Percentiles rank a stretch among this genome's conserved stretches.
Evolutionary conservation across 2,113 vertebrate species (phyloP).

Genomic region (Nibea coibor): DNA sequence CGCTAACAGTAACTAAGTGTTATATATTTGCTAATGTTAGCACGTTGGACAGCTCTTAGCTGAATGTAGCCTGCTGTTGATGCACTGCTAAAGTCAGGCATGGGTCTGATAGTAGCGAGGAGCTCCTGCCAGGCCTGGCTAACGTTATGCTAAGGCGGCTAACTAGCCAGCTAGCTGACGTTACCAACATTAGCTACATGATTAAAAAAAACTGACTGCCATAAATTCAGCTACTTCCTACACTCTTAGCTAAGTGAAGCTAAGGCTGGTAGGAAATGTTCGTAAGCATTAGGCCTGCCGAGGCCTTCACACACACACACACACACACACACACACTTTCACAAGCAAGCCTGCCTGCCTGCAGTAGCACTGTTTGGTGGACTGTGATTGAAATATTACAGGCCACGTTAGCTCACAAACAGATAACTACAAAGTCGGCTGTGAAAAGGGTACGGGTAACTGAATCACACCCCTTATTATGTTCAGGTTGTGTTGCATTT

Average conservation of each 20-base stretch:
- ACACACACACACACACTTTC: background rate
- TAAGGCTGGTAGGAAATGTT: background rate
- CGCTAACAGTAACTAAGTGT: background rate
- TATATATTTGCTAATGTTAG: background rate
- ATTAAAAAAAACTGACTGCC: background rate
- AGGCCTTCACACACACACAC: slow-evolving; percentile 22
- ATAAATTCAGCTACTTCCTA: rapidly evolving
- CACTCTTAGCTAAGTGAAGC: rapidly evolving
- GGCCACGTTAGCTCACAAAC: slow-evolving; percentile 53
- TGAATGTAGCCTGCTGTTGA: slow-evolving; percentile 21
- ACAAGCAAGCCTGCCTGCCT: slow-evolving; percentile 12
- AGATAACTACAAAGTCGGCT: background rate
- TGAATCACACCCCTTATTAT: background rate
- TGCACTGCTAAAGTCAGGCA: slow-evolving; percentile 34
- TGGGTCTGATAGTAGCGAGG: slow-evolving; percentile 12
- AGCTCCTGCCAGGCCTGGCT: slow-evolving; percentile 56
- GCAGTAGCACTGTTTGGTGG: slow-evolving; percentile 35
- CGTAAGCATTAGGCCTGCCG: background rate
- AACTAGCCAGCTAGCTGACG: slow-evolving; percentile 20
- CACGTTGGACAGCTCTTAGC: background rate
- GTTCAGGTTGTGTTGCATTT: background rate
- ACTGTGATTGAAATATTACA: slow-evolving; percentile 58
- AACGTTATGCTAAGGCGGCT: slow-evolving; percentile 42
- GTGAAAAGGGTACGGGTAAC: too few relatives aligned
- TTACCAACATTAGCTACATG: background rate